Base-by-base conservation (phyloP, 1,140 invertebrate species). In the Heliconius nattereri region DNA sequence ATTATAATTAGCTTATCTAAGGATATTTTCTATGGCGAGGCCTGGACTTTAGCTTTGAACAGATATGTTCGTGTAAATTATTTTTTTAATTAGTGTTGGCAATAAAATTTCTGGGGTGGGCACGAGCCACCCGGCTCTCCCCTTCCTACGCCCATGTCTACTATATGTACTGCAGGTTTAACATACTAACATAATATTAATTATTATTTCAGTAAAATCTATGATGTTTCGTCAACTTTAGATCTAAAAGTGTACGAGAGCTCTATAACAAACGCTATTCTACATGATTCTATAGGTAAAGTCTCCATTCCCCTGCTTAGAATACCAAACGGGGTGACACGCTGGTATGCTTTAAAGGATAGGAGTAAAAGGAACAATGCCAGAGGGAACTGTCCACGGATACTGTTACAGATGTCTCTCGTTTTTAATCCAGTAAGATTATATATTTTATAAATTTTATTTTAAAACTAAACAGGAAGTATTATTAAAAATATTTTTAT, bases 151-250 rank as follows among this genome's bases (percentile, higher is more conserved):
- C n/a, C n/a, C n/a, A n/a, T n/a, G n/a, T n/a, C n/a, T n/a, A n/a
- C n/a, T n/a, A n/a, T n/a, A n/a, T n/a, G n/a, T 19, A 49, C 45
- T 49, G 45, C 16, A 49, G 16, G 11, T 7, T 26, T 29, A 29
- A 66, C 0, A 26, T 49, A 81, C 71, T 76, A 13, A 78, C 76
- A 60, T 23, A 66, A 6, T 75, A 45, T 78, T 16, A 26, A 7
- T 66, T 29, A 26, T 6, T 78, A 19, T 82, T 83, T 23, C 90
- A 99, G 98, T 89, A 97, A 98, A 87, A 97, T 99, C 0, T 98
- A 98, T 88, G 99, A 99, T 90, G 98, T 99, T n/a, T 98, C 99
- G 83, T 98, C 98, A 32, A 96, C 98, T 3, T 92, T 99, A 54
- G 98, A 99, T 91, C 95, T 99, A 11, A 99, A 99, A 91, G 97